These are phyloP conservation scores for Sclerodermus sp. DNA, from an alignment of 2,888 invertebrate genomes.

Conservation along the genomic window DNA sequence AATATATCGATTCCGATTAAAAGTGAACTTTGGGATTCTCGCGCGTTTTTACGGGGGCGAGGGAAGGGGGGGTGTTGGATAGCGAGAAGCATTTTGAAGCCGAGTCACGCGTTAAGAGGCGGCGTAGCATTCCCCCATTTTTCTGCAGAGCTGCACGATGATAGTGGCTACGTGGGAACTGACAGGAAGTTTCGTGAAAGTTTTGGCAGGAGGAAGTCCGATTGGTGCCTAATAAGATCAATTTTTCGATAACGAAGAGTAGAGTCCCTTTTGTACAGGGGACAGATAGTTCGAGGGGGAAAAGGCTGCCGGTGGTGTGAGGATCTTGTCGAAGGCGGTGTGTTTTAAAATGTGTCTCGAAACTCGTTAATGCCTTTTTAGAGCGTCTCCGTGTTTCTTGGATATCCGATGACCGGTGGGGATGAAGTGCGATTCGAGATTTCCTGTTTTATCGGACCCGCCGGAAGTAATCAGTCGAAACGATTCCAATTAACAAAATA, in stretches of 20 bases:
- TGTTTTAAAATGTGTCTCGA: conserved; percentile 37
- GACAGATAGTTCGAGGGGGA: conserved; percentile 3
- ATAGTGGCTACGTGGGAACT: conserved; percentile 26
- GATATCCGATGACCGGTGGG: conserved; percentile 28
- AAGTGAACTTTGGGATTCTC: no score
- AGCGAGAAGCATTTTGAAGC: no score
- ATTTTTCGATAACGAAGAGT: conserved; percentile 54
- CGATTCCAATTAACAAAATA: no score
- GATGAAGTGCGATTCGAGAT: no score
- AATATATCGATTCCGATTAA: no score
- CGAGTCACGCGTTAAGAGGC: no score
- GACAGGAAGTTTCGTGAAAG: conserved; percentile 26
- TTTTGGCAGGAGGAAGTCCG: conserved; percentile 18
- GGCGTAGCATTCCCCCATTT: no score
- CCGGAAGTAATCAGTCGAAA: no score
- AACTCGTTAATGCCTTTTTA: conserved; percentile 43
- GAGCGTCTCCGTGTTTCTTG: conserved; percentile 35
- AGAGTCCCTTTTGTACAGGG: conserved; percentile 23
- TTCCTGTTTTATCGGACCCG: no score
- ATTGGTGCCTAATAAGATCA: conserved; percentile 50
- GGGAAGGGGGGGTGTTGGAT: no score
- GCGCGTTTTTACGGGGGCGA: no score
- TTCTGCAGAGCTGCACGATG: no score
- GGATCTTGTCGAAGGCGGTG: conserved; percentile 15
- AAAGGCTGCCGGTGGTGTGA: conserved; percentile 9